Conservation (phyloP, 2,113 vertebrate genomes). For the Polyodon spathula region DNA sequence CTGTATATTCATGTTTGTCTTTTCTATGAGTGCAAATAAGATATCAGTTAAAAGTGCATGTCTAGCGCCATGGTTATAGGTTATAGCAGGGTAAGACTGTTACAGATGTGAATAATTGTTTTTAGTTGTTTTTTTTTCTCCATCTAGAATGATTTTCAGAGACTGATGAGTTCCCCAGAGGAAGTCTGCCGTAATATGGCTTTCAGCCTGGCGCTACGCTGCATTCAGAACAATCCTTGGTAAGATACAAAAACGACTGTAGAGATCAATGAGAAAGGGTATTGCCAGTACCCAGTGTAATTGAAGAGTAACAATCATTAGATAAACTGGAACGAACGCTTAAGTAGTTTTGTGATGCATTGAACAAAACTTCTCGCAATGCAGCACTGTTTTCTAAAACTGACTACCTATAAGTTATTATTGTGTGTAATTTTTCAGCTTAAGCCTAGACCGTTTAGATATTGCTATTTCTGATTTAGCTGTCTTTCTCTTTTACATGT, state of each 20-base stretch:
- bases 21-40: no score
- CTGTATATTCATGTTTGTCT: no score
- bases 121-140: slow-evolving; percentile 10
- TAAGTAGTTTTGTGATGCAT: no score
- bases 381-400: no score
- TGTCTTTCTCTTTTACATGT: slow-evolving; percentile 9
- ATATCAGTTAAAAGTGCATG: no score
- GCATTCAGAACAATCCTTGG: slow-evolving; percentile 89
- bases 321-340: no score
- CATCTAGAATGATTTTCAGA: slow-evolving; percentile 80
- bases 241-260: slow-evolving; percentile 29
- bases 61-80: no score
- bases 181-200: slow-evolving; percentile 86
- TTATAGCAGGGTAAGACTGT: background rate
- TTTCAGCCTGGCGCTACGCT: slow-evolving; percentile 83
- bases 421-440: no score
- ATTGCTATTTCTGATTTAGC: background rate
- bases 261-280: background rate
- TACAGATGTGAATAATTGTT: slow-evolving; percentile 8
- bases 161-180: slow-evolving; percentile 83
- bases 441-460: background rate
- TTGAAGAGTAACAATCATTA: no score
- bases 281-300: no score
- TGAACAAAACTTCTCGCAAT: no score
- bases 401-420: no score